A percentile compares a stretch with the other conserved stretches of the same genome.
These are phyloP conservation scores for Caenorhabditis doughertyi DNA, from an alignment of 2,888 invertebrate genomes.

Conservation along the genomic window DNA sequence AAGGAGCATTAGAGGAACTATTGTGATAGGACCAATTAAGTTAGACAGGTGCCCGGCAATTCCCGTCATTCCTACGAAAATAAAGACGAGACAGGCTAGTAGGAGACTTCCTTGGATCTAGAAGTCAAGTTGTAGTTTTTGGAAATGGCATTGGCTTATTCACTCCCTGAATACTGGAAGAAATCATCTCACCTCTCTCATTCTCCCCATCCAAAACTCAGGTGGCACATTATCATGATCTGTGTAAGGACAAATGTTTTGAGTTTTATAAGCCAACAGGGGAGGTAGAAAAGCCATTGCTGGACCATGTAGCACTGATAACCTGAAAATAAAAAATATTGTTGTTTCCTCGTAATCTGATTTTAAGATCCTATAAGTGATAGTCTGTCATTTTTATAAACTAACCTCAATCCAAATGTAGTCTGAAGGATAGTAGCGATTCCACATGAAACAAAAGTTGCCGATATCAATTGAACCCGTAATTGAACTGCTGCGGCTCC, in stretches of 20 bases:
- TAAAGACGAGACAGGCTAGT: conserved; percentile 76
- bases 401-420: conserved; percentile 76
- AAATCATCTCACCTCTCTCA: conserved; percentile 60
- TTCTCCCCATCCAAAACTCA: conserved; percentile 68
- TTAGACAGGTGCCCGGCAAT: conserved; percentile 77
- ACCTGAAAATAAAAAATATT: conserved; percentile 60
- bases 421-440: conserved; percentile 78
- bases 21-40: conserved; percentile 80
- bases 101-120: conserved; percentile 79
- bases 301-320: conserved; percentile 78
- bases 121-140: not conserved
- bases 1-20: conserved; percentile 79
- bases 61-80: conserved; percentile 77
- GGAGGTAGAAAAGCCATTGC: conserved; percentile 80
- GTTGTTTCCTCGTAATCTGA: not conserved
- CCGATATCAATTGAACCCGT: conserved; percentile 77
- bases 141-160: too few relatives aligned
- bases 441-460: conserved; percentile 79
- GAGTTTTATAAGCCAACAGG: conserved; percentile 72
- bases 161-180: not conserved
- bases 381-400: not conserved
- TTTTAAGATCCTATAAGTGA: too few relatives aligned
- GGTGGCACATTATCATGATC: conserved; percentile 71
- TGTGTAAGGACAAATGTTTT: conserved; percentile 69
- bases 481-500: conserved; percentile 75